Evolutionary conservation across 2,888 invertebrate species (phyloP), one percentile per base, ranked within the genome.

Genomic region (Andrena bicolor): DNA sequence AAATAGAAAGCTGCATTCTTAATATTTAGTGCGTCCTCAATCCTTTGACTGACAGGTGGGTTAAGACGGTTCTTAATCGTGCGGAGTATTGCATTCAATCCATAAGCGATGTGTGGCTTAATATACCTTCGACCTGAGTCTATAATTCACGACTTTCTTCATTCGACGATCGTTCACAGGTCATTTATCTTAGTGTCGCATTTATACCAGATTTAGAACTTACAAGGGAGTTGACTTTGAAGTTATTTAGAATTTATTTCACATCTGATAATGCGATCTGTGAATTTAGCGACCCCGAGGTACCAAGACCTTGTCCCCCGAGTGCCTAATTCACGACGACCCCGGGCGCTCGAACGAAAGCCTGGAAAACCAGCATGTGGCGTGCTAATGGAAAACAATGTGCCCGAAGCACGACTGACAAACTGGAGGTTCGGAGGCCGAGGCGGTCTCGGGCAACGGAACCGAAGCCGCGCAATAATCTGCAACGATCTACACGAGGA

Each of bases 401-500:
- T 35, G 53, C n/a, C 32, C 32, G 30, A n/a, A 70, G 23, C 35
- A 20, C 16, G 20, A 13, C 60, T 26, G 61, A 49, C 30, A 61
- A 71, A 61, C 16, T 48, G 30, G 30, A n/a, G 60, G 48, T 30
- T 13, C 48, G 53, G 30, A 26, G 16, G 13, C 35, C 26, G 32
- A 16, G 56, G 26, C 6, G 13, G 10, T n/a, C 13, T 10, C 16
- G 13, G 16, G 16, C n/a, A 6, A 16, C n/a, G 49, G 61, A 51
- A 2, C 35, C 48, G 56, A 72, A 53, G 41, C 35, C 63, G 61
- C 58, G 72, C 63, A 53, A 77, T 81, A 77, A 77, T 74, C 70
- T 49, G 28, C 81, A 63, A 58, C 63, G 72, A 71, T 80, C 80
- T 71, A 60, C 74, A 41, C 66, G 63, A 78, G 74, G 82, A 71